These are phyloP conservation scores for Euspilapteryx auroguttella DNA, from an alignment of 2,888 invertebrate species.

Conservation along the genomic window DNA sequence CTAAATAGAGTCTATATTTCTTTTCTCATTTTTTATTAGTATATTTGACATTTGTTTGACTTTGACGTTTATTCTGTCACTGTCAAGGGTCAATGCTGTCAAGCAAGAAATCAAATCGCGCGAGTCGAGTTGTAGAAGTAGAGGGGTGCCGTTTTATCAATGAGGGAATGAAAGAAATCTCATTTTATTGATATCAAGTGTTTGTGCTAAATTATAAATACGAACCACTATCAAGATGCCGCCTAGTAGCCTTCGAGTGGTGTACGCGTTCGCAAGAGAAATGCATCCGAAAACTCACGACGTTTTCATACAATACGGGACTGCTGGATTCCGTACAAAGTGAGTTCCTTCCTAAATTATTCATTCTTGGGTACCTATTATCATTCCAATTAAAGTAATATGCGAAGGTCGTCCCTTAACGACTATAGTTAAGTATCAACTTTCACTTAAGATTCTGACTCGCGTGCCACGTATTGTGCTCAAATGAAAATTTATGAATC, in stretches of 20 bases:
- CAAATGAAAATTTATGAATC: background rate
- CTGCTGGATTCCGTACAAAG: constrained; percentile 84
- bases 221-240: constrained; percentile 53
- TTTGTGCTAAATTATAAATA: constrained; percentile 59
- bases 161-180: constrained; percentile 49
- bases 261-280: constrained; percentile 77
- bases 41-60: no score
- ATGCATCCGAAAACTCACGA: constrained; percentile 73
- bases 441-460: constrained; percentile 2
- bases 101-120: no score
- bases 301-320: constrained; percentile 76
- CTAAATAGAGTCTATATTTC: no score
- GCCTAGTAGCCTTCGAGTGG: constrained; percentile 64
- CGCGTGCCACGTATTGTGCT: background rate
- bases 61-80: no score
- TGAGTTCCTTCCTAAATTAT: constrained; percentile 44
- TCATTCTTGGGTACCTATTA: constrained; percentile 12
- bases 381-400: constrained; percentile 13
- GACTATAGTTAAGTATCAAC: background rate
- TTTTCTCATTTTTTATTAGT: no score
- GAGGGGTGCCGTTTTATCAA: constrained; percentile 4
- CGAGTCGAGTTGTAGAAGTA: no score
- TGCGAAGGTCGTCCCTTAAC: constrained; percentile 5
- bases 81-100: no score
- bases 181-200: constrained; percentile 51